Evolutionary conservation across 2,888 invertebrate genomes (phyloP), one percentile per base, ranked within the genome.

Genomic region (Linyphia triangularis): DNA sequence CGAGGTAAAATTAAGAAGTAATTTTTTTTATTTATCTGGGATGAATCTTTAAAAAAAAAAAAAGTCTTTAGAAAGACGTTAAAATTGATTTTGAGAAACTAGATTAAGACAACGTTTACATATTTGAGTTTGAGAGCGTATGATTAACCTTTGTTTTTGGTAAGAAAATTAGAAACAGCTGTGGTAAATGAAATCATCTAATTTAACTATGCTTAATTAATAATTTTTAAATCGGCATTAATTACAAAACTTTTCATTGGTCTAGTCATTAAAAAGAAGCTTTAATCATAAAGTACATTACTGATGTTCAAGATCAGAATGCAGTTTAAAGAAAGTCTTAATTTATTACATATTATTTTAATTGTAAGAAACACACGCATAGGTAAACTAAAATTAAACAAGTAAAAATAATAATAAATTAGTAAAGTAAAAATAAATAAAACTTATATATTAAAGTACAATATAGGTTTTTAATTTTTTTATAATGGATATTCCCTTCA

Each of bases 91-190:
- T 77, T 77, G 37, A 24, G 26, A 67, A 79, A 67, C 78, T 51
- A 79, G 51, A 65, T 79, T 79, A 79, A 79, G 40, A 65, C 43
- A 51, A 79, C 63, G 78, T 79, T 79, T 65, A 65, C 63, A 79
- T 43, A 33, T 33, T 61, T 77, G 61, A 26, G 61, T 61, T 63
- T 77, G 6, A 37, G 19, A 16, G 51, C 7, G 10, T 19, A 5
- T 28, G 73, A 73, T 73, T 30, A 43, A 57, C 28, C 73, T 19
- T n/a, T 70, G 40, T 70, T 26, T 28, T 73, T 51, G 16, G 51
- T 51, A 73, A 57, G 22, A 10, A 57, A 51, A 73, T 73, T 73
- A 73, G 33, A 19, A 22, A 22, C 57, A 73, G 57, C 73, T 73
- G 73, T 24, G 72, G 73, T 30, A 30, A 57, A 43, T 19, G 30